phyloP scores from a whole-genome alignment of 1,140 invertebrate species.

The Zaprionus ornatus region DNA sequence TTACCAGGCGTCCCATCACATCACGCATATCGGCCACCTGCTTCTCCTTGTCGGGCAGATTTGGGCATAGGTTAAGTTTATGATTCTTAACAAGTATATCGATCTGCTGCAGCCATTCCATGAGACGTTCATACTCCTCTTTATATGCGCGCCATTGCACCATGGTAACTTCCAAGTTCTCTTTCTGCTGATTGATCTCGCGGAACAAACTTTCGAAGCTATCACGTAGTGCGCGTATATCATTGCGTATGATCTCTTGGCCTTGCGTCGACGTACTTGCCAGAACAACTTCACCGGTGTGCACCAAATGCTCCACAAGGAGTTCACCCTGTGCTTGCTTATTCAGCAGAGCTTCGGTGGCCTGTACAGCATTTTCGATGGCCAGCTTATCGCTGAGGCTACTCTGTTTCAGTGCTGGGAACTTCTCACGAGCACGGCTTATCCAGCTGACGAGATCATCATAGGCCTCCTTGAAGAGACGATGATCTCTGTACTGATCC shows the following conservation, averaged over 20 bases:
- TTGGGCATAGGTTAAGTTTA: constrained; percentile 92
- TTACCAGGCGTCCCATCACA: constrained; percentile 90
- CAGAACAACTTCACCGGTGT: constrained; percentile 93
- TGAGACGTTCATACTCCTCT: constrained; percentile 95
- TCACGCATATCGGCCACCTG: constrained; percentile 92
- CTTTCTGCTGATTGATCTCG: constrained; percentile 93
- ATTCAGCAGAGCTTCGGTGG: constrained; percentile 93
- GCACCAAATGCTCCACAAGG: constrained; percentile 93
- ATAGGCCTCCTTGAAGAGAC: constrained; percentile 94
- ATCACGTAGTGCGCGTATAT: constrained; percentile 92
- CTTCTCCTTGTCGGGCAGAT: constrained; percentile 92
- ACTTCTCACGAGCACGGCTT: constrained; percentile 93
- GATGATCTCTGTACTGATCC: constrained; percentile 94
- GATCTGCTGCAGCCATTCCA: constrained; percentile 97
- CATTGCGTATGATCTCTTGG: constrained; percentile 92
- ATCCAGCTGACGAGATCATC: constrained; percentile 95
- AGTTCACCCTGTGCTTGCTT: constrained; percentile 96
- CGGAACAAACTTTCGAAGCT: constrained; percentile 93
- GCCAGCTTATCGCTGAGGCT: constrained; percentile 93
- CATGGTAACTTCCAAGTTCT: constrained; percentile 91
- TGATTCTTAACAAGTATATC: constrained; percentile 96
- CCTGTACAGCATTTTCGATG: constrained; percentile 93
- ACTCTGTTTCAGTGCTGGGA: constrained; percentile 93
- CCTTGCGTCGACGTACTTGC: constrained; percentile 92
- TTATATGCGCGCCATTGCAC: constrained; percentile 95